Base-by-base conservation (phyloP, 2,888 invertebrate species). In the Meganola albula region DNA sequence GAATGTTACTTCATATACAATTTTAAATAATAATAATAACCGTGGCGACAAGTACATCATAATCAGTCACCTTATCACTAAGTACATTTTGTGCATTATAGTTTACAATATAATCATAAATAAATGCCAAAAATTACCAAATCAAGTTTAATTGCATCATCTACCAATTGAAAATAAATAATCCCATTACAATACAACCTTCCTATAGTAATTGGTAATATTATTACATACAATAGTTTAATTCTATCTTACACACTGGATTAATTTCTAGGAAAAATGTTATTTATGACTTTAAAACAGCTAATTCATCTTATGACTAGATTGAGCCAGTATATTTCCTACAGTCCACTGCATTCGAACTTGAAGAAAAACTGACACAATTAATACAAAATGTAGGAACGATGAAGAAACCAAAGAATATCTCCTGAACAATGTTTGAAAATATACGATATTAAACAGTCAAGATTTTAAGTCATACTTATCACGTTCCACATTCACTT, bases 281-380 rank as follows among this genome's bases (percentile, higher is more conserved):
- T 57, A 62, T 69, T 72, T 60, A 63, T 73, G 78, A 77, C 74
- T 70, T 74, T 66, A 67, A 65, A 77, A 77, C 68, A 74, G 74
- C 74, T 77, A 73, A 82, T 82, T 80, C 76, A 82, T 80, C 84
- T 85, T 85, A 85, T 84, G 84, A 85, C 84, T 85, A 85, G 84
- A 85, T 84, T 85, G 84, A 85, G 84, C 80, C 84, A 84, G 83
- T 78, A 64, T 63, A 69, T 63, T 71, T 66, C 67, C 63, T 58
- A 73, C 64, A 71, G 72, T 74, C 66, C 70, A 66, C 62, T 64
- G 59, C 57, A 61, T 59, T 56, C 48, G 68, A 77, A 73, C 69
- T 64, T 56, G 56, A 70, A 73, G 74, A 73, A 75, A 76, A 76
- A 65, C 77, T 77, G 78, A 80, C 78, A 65, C 75, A 76, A 76